A percentile compares a stretch with the other conserved stretches of the same genome.
phyloP scores from a whole-genome alignment of 1,140 invertebrate genomes.

The Aethina tumida region DNA sequence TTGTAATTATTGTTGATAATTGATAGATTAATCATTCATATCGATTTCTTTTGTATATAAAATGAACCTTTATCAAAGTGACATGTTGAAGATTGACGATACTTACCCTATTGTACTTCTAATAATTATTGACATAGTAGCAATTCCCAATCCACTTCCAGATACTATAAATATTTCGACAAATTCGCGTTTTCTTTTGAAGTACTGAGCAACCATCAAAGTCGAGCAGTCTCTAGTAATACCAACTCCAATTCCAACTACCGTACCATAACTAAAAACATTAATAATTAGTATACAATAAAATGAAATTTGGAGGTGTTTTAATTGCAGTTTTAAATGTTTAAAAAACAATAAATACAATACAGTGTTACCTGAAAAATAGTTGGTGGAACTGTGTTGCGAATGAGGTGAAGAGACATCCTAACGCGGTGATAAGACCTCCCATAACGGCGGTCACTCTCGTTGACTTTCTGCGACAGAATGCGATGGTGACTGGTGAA shows the following conservation, averaged over 20 bases:
- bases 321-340: no score
- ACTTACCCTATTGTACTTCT: conserved; percentile 67
- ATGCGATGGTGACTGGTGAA: conserved; percentile 73
- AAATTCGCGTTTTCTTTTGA: conserved; percentile 71
- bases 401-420: conserved; percentile 80
- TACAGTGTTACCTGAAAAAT: conserved; percentile 83
- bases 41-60: no score
- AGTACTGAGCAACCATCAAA: conserved; percentile 85
- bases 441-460: conserved; percentile 80
- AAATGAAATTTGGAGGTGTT: no score
- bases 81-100: no score
- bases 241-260: conserved; percentile 70
- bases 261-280: conserved; percentile 42
- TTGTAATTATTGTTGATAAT: no score
- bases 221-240: conserved; percentile 75
- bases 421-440: conserved; percentile 73
- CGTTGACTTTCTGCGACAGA: conserved; percentile 77
- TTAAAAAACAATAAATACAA: conserved; percentile 3
- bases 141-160: conserved; percentile 74
- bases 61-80: no score
- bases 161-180: conserved; percentile 82
- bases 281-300: no score
- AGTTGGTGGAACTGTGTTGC: conserved; percentile 82
- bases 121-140: conserved; percentile 72
- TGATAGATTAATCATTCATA: no score